Conservation (phyloP, 2,888 invertebrate species). For the Drosophila mimetica region DNA sequence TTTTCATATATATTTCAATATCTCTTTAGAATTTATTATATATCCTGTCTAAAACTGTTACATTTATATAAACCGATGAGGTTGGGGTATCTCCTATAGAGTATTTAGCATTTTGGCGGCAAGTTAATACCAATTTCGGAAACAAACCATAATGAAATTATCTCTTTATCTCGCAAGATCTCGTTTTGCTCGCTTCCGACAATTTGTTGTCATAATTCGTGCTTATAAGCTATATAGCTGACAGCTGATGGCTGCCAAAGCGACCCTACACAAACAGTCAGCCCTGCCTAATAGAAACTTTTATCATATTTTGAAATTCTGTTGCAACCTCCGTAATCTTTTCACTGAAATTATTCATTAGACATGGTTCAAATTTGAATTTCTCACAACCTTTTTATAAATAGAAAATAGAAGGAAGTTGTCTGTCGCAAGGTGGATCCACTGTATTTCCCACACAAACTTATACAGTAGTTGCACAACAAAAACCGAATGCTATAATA, state of each 20-base stretch:
- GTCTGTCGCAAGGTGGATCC: background rate
- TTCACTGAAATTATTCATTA: too few species aligned
- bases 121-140: background rate
- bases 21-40: too few species aligned
- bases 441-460: background rate
- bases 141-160: too few species aligned
- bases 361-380: too few species aligned
- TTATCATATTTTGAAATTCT: background rate
- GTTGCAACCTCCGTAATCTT: too few species aligned
- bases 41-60: too few species aligned
- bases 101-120: background rate
- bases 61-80: too few species aligned
- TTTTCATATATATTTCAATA: too few species aligned
- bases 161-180: background rate
- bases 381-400: too few species aligned
- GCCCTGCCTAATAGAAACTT: background rate
- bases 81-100: too few species aligned
- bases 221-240: background rate
- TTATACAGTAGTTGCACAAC: conserved; percentile 4
- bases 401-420: background rate
- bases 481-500: conserved; percentile 2
- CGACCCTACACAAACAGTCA: background rate
- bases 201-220: conserved; percentile 10
- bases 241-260: conserved; percentile 1
- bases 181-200: background rate